These are phyloP conservation scores for Ooceraea biroi DNA, from an alignment of 1,140 invertebrate species.

Conservation along the genomic window DNA sequence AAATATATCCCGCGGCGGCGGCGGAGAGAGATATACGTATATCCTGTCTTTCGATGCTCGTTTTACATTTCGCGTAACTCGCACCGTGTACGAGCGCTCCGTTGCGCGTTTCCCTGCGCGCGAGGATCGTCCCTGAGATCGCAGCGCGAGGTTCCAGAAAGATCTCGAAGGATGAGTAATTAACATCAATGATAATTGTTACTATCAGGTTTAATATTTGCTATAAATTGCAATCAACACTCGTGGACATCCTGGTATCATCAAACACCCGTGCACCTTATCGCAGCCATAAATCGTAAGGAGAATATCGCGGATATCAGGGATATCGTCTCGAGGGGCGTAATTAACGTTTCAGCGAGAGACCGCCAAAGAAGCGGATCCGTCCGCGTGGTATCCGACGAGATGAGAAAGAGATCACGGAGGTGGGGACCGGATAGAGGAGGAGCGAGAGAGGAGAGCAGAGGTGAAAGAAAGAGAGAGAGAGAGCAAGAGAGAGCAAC, in stretches of 20 bases:
- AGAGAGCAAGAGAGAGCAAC: conserved; percentile 65
- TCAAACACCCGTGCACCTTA: neutral
- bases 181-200: neutral
- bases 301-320: neutral
- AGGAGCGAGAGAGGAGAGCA: neutral
- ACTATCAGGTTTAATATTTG: neutral
- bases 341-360: conserved; percentile 52
- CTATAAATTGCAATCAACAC: neutral
- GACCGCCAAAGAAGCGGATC: conserved; percentile 43
- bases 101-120: conserved; percentile 11
- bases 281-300: neutral
- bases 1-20: conserved; percentile 61
- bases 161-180: neutral
- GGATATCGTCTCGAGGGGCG: neutral
- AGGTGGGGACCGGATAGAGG: neutral
- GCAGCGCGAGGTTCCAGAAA: neutral
- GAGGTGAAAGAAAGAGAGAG: conserved; percentile 46
- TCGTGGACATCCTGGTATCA: neutral
- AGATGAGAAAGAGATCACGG: conserved; percentile 52
- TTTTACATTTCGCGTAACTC: conserved; percentile 25
- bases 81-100: conserved; percentile 20
- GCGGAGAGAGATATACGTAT: conserved; percentile 3
- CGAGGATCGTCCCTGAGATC: neutral
- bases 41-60: conserved; percentile 14
- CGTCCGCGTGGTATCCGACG: conserved; percentile 31